Base-by-base conservation (phyloP, 2,888 invertebrate species). In the Drosophila mimetica region DNA sequence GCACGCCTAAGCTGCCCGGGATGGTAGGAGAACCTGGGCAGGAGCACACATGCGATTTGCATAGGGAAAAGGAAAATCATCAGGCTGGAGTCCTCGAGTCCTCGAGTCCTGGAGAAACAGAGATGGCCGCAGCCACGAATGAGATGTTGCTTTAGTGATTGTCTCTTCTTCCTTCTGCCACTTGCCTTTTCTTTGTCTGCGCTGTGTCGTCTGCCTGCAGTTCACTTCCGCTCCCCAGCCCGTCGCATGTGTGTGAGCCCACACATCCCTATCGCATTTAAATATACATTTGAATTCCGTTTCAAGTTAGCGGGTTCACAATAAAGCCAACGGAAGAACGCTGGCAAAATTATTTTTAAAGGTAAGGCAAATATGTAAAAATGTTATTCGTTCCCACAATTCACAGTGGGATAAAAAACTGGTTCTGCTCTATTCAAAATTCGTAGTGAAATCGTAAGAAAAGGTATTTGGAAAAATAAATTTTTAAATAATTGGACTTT, bases 241-340 rank as follows among this genome's bases (percentile, higher is more conserved):
- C 50, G 37, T 30, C 25, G 39, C 25, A 54, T 59, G 44, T 36
- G 44, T 36, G 39, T 44, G 36, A 50, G 37, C 11, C 47, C 46
- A 30, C 30, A 30, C 32, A 37, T 25, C 20, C 37, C 47, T 28
- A 50, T 55, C 58, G 65, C 71, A 65, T 66, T 84, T 76, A 76
- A 79, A 79, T 81, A 79, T 75, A 79, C 82, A 87, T 83, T 86
- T 75, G 85, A 85, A 87, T 83, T 85, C 87, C 85, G 79, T 79
- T 83, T 85, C 79, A 83, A 82, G 87, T 86, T 81, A 81, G 85
- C 81, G 76, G 81, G 81, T 72, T 74, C 75, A 52, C 69, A 82
- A 79, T 77, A 85, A 85, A 85, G 79, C 76, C 79, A 78, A 71
- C 66, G 66, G 18, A 36, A 79, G 77, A 79, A 72, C 71, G 61